phyloP scores from a whole-genome alignment of 2,888 invertebrate species.

The Nemapogon koenigi region DNA sequence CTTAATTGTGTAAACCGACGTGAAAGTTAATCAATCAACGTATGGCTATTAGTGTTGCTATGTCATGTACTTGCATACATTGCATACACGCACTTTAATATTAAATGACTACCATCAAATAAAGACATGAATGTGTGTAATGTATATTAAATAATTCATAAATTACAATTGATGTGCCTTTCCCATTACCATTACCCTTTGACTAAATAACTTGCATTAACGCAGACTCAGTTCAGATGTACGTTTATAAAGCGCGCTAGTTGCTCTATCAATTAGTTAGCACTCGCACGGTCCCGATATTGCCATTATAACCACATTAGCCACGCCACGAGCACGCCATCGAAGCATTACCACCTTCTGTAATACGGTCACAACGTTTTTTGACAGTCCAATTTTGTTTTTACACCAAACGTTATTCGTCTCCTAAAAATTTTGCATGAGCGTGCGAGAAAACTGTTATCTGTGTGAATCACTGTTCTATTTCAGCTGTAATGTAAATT shows the following conservation, averaged over 20 bases:
- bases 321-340: conserved; percentile 52
- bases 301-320: conserved; percentile 58
- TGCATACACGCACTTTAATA: too few relatives aligned
- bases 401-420: conserved; percentile 35
- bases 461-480: background rate
- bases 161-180: too few relatives aligned
- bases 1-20: background rate
- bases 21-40: too few relatives aligned
- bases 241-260: conserved; percentile 19
- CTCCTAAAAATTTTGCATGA: conserved; percentile 33
- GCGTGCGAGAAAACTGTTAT: conserved; percentile 41
- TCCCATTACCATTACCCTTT: conserved; percentile 3
- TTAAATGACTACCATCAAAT: too few relatives aligned
- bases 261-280: conserved; percentile 57
- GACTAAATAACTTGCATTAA: too few relatives aligned
- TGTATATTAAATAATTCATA: too few relatives aligned
- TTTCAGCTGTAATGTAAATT: background rate
- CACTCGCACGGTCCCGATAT: conserved; percentile 44
- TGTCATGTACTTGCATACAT: too few relatives aligned
- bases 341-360: conserved; percentile 44
- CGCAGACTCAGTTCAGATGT: background rate
- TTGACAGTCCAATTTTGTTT: conserved; percentile 47
- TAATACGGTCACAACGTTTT: conserved; percentile 60
- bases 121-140: too few relatives aligned
- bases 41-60: too few relatives aligned